Percentiles rank a stretch among this genome's conserved stretches.
Conservation (phyloP, 2,797 vertebrate species). For the Spinus olivaceus region DNA sequence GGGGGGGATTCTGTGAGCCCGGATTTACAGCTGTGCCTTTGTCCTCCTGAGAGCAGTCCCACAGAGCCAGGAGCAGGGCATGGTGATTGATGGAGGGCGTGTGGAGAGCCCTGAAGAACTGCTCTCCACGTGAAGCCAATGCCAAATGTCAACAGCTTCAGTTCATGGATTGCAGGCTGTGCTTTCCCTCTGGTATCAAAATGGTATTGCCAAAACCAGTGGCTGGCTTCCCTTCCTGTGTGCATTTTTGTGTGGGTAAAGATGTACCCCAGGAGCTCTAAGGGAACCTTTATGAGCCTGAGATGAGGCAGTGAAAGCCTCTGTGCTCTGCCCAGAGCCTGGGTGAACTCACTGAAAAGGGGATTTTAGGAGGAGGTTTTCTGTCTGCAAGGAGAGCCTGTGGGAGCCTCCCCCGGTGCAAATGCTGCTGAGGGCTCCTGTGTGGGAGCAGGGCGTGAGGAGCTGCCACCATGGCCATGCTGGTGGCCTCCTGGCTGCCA, state of each 20-base stretch:
- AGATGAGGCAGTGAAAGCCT: conserved; percentile 1
- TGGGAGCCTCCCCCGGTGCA: background rate
- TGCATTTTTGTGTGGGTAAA: conserved; percentile 22
- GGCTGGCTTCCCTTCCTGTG: background rate
- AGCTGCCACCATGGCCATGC: background rate
- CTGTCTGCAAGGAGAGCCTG: background rate
- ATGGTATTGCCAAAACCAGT: background rate
- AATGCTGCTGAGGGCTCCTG: background rate
- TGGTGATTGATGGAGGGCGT: conserved; percentile 42
- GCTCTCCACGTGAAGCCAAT: conserved; percentile 9
- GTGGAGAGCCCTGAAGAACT: conserved; percentile 1
- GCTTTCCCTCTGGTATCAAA: conserved; percentile 15
- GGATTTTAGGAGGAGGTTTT: background rate
- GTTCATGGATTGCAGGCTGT: conserved; percentile 9
- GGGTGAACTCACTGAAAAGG: background rate
- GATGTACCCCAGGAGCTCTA: background rate
- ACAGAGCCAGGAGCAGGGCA: conserved; percentile 35
- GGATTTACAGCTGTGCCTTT: conserved; percentile 61
- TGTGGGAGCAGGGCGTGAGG: background rate
- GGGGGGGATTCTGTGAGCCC: conserved; percentile 24
- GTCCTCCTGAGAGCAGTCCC: conserved; percentile 51
- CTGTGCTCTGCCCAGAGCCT: background rate
- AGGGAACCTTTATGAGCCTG: background rate
- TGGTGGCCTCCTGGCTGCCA: background rate
- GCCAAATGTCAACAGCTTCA: background rate